Conservation (phyloP, 2,888 invertebrate species). For the Ypsolopha sequella region DNA sequence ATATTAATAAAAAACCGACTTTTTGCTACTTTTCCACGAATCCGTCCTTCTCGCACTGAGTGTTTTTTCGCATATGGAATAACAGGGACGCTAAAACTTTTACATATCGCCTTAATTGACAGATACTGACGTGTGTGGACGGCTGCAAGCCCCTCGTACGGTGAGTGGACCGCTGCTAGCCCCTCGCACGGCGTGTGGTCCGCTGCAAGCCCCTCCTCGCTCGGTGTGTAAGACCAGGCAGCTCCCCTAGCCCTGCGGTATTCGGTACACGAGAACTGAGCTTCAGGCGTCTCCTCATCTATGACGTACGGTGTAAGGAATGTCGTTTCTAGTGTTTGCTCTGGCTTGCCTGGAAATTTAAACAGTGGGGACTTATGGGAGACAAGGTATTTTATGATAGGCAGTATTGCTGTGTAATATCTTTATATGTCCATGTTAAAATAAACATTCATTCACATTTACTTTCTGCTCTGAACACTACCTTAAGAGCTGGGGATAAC, state of each 20-base stretch:
- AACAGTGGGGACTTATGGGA: constrained; percentile 23
- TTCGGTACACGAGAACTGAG: constrained; percentile 23
- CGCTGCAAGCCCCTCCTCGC: background rate
- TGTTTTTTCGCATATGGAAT: no score
- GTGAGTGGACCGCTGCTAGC: background rate
- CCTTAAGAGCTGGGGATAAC: no score
- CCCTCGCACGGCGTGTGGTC: background rate
- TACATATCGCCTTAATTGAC: no score
- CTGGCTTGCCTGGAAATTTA: constrained; percentile 15
- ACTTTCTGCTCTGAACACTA: no score
- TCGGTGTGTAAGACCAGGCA: background rate
- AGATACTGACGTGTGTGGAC: background rate
- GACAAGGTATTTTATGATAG: constrained; percentile 1
- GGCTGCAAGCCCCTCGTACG: background rate
- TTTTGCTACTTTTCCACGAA: no score
- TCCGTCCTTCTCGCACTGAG: no score
- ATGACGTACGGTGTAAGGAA: constrained; percentile 23
- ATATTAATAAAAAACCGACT: no score
- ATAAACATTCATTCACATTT: no score
- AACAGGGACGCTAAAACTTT: no score
- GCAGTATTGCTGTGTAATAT: no score
- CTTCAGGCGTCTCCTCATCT: constrained; percentile 51
- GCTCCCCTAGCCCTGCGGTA: constrained; percentile 13
- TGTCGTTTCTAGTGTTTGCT: constrained; percentile 23
- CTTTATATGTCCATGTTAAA: no score